Base-by-base conservation (phyloP, 2,797 vertebrate species). In the Staurois parvus region DNA sequence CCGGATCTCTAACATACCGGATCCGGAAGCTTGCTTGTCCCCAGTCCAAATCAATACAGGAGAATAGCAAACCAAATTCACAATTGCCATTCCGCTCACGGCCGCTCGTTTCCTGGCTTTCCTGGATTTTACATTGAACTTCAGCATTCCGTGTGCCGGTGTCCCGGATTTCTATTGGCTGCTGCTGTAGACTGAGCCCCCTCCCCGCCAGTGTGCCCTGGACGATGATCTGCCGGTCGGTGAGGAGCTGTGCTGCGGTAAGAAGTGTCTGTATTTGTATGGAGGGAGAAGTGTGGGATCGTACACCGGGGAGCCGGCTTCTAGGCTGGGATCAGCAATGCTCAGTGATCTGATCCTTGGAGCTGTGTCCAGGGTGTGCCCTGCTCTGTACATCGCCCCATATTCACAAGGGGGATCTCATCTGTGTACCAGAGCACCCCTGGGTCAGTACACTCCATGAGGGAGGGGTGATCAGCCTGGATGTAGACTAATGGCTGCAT, bases 1-100 rank as follows among this genome's bases (percentile, higher is more conserved):
- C 64, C 64, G 64, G 64, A 66, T 66, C 52, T 66, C 64, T 66
- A 26, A 66, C 64, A 66, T 66, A 66, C 64, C 64, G 64, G 64
- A 66, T 66, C 64, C 64, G 64, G 64, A 66, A 66, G 64, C 64
- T 29, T 66, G 64, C n/a, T 66, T 66, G n/a, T 66, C 64, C 59
- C 64, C 28, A 72, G 17, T 72, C 29, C 34, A 40, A 72, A 32
- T 72, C 69, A 40, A 72, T 72, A 72, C 24, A 72, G 29, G 15
- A 32, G 69, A n/a, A 40, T 66, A 66, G 64, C 64, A 66, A 66
- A 66, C 10, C 5, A 29, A 26, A 29, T 12, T 12, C 12, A 29
- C 9, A 66, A 66, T 66, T 12, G 13, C 9, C 28, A 66, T 29
- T 66, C n/a, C 28, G 64, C n/a, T 66, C 4, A 66, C 64, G 13